Conservation (phyloP, 2,113 vertebrate species). For the Ceyx margarethae region DNA sequence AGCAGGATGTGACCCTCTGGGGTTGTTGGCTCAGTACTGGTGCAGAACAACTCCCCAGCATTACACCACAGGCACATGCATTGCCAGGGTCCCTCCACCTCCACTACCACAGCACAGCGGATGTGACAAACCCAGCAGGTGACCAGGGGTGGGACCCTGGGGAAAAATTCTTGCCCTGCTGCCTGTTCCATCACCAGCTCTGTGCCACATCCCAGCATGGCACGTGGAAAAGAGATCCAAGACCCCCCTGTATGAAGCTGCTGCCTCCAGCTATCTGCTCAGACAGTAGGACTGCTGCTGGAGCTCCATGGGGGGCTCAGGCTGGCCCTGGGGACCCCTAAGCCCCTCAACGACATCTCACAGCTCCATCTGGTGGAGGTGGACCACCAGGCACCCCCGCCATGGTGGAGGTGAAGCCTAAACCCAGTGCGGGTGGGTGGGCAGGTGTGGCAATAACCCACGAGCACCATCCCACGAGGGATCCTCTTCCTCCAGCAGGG, state of each 20-base stretch:
- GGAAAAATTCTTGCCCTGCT: not conserved
- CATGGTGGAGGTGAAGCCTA: not conserved
- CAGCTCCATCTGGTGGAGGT: not conserved
- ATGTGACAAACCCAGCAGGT: not conserved
- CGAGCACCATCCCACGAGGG: not conserved
- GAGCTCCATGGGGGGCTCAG: not conserved
- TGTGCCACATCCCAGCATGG: fast-evolving
- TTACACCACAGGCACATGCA: fast-evolving
- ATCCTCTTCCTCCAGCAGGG: not conserved
- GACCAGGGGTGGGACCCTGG: not conserved
- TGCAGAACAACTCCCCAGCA: not conserved
- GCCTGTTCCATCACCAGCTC: not conserved
- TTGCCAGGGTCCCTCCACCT: not conserved
- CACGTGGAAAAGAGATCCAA: fast-evolving
- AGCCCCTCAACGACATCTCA: not conserved
- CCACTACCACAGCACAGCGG: fast-evolving
- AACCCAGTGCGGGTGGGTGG: not conserved
- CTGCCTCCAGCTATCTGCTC: not conserved
- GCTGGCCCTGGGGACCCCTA: not conserved
- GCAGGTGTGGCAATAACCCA: not conserved
- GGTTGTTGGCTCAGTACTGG: not conserved
- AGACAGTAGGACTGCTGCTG: too few species aligned
- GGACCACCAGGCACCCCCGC: not conserved
- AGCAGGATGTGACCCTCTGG: not conserved
- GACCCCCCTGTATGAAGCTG: fast-evolving